Evolutionary conservation across 30 jellyfish, hydroid and myxozoan species (phyloP), one percentile per base, ranked within the genome.

Genomic region (Clytia hemisphaerica): DNA sequence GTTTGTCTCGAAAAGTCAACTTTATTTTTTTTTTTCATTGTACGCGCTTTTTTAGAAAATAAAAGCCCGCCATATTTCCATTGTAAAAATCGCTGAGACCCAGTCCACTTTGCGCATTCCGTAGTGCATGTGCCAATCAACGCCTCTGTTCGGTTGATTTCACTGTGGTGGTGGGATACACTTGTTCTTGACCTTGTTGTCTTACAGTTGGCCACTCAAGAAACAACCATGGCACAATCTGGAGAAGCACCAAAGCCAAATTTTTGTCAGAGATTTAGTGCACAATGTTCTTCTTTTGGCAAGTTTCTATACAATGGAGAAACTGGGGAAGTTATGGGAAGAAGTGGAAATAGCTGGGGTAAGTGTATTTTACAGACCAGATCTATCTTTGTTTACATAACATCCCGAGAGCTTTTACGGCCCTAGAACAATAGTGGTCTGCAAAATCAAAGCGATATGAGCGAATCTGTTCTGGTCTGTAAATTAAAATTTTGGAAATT

Each of bases 301-400:
- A 65, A 89, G 28, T 89, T 89, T 67, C 45, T 87, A 28, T 89
- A 78, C 83, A 81, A 82, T 77, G 75, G 66, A 61, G 83, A 86
- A 61, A 79, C 87, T 44, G 73, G 77, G 6, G 93, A 81, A 62
- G 85, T 22, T 5, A 80, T 89, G 98, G 98, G 95, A 76, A 67
- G 98, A 80, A 77, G 79, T 47, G 82, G 94, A 73, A 24, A 27
- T 15, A 89, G 94, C 49, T 89, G 98, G 98, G 98, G 98, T 89
- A 28, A 53, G 98, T 78, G 18, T 33, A 16, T 2, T 26, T 25
- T 24, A 14, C 12, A 59, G 70, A 61, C 68, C 28, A 10, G 79
- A 19, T 49, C 63, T 14, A 9, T 47, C 6, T 26, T 19, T 10
- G 25, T 45, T 38, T 60, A 60, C 10, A 12, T 6, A 14, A 60